phyloP scores from a whole-genome alignment of 2,113 vertebrate species.

The Pycnonotus jocosus region DNA sequence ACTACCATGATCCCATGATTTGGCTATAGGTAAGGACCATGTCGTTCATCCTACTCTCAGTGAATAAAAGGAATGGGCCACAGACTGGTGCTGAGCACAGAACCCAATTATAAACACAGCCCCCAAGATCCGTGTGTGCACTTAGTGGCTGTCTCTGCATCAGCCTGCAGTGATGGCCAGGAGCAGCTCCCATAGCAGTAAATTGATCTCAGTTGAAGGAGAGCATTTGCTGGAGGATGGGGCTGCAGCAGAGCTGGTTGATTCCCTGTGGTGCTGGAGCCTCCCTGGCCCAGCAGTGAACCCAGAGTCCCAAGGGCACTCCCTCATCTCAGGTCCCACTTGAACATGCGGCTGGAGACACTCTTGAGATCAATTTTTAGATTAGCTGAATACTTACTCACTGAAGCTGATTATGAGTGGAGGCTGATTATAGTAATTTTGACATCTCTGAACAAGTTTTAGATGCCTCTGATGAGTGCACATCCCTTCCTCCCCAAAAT shows the following conservation, averaged over 20 bases:
- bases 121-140: accelerated
- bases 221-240: neutral
- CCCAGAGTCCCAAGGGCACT: neutral
- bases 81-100: neutral
- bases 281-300: neutral
- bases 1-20: neutral
- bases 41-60: neutral
- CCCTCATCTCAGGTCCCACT: neutral
- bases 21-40: neutral
- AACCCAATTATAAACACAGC: accelerated
- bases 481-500: neutral
- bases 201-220: accelerated
- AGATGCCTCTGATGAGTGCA: neutral
- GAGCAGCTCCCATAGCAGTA: neutral
- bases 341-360: neutral
- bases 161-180: neutral
- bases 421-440: conserved; percentile 35
- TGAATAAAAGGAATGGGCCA: neutral
- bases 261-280: neutral
- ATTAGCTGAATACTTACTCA: conserved; percentile 27
- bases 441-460: conserved; percentile 12
- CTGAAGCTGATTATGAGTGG: conserved; percentile 18
- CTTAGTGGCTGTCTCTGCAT: neutral
- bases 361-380: conserved; percentile 19
- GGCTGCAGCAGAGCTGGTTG: neutral